These are phyloP conservation scores for Chrysochloris asiatica DNA, from an alignment of 2,113 vertebrate genomes.

Conservation along the genomic window DNA sequence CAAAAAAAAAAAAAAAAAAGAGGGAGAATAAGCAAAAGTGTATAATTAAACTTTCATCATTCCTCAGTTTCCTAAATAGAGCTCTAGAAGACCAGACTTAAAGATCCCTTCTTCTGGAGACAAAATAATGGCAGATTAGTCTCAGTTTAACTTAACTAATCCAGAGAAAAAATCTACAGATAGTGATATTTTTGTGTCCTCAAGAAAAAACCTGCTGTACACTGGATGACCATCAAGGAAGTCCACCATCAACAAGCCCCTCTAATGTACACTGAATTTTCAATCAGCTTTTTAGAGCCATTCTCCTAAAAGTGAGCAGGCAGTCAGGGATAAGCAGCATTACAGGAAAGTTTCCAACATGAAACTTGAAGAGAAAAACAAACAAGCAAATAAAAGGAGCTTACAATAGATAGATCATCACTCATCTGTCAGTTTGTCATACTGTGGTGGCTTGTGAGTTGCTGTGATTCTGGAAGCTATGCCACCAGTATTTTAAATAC, in stretches of 20 bases:
- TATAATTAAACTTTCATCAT: not conserved
- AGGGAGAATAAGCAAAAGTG: not conserved
- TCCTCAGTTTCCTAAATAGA: not conserved
- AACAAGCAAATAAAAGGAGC: not conserved
- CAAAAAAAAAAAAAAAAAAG: not conserved
- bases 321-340: not conserved
- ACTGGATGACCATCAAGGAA: not conserved
- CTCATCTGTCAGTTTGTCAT: no score
- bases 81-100: not conserved
- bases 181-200: not conserved
- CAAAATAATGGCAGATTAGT: not conserved
- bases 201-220: not conserved
- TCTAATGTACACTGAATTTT: not conserved
- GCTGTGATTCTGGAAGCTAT: no score
- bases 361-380: not conserved
- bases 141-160: not conserved
- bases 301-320: not conserved
- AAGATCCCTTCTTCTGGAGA: no score
- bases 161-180: not conserved
- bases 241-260: not conserved
- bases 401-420: no score
- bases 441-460: no score
- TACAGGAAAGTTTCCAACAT: not conserved
- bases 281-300: not conserved
- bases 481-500: no score